Evolutionary conservation across 2,797 vertebrate genomes (phyloP), one percentile per base, ranked within the genome.

Genomic region (Crocodylus rhombifer): DNA sequence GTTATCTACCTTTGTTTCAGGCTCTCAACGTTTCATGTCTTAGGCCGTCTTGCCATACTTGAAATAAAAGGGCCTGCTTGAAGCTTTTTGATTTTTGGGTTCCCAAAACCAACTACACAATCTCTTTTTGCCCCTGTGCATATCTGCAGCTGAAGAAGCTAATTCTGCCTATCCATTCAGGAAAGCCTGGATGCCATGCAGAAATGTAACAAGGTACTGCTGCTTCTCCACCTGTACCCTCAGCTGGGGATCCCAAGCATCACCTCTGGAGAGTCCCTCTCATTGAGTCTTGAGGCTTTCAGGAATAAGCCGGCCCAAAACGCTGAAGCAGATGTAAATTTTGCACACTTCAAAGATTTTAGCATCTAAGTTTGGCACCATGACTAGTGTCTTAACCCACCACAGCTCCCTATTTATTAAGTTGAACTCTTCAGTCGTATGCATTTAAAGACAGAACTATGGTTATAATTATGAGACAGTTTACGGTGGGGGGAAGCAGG

Each of bases 1-100:
- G 18, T 51, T 14, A 51, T 85, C 58, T 30, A 14, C 30, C 17
- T 15, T 0, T 9, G 0, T 0, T 4, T 64, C 55, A 0, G 0
- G 12, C 33, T 12, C 18, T 1, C 42, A 83, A 82, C 13, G 1
- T 14, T 86, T 58, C 3, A 4, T 4, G 23, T 7, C 69, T 73
- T 64, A 60, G 33, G 42, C 69, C 42, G 0, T 4, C 57, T 61
- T 60, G 2, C 7, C 61, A 56, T 0, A 75, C 0, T 0, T 14
- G n/a, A 78, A 88, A 62, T 7, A 42, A 33, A 92, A 51, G 51
- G 89, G 17, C 20, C 17, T 83, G 65, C 16, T 1, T 51, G 73
- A 83, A 17, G 74, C 7, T 55, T 25, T 76, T 28, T 17, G 42
- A 42, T 42, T 7, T 3, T 42, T 42, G 42, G 42, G 42, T 42